Base-by-base conservation (phyloP, 2,797 vertebrate genomes). In the Molossus alvarezi region DNA sequence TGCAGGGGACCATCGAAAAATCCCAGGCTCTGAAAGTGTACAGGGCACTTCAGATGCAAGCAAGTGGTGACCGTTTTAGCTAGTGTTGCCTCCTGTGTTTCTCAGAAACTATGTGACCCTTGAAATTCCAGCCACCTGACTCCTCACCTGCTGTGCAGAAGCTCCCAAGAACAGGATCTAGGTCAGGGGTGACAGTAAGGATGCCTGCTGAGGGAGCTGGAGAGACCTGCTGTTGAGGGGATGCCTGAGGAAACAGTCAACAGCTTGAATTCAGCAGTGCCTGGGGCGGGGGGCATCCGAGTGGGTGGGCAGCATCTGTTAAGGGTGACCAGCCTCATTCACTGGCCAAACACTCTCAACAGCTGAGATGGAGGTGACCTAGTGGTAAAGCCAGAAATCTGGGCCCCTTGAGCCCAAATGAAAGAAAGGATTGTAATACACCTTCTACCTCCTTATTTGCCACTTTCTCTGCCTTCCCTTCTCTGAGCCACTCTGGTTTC, bases 361-460 rank as follows among this genome's bases (percentile, higher is more conserved):
- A 95, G 93, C 89, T 76, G 86, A 93, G 21, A 23, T 41, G 76
- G 91, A 79, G 65, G 86, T 9, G 13, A 48, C 62, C 69, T 67
- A 21, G 29, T 7, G 5, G 25, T 29, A 21, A 64, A 86, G 85
- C 20, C 77, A 76, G 60, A 87, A 95, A 87, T 53, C 51, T 51
- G 41, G 57, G 25, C n/a, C 37, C 20, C 51, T 67, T 45, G 37
- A 81, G 6, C 41, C 76, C 82, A 69, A 82, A 48, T 12, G 13
- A 55, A 45, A 84, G 90, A 88, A 77, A 90, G 86, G 87, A 53
- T 80, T 92, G 95, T 82, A 45, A 33, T 9, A 5, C 1, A 14
- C 3, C 27, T 33, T n/a, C 29, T 17, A 3, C 14, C 15, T 3
- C 8, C 23, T 12, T 33, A n/a, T 12, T 29, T 1, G 65, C 33